Conservation (phyloP, 1,140 invertebrate genomes). For the Zaprionus vittiger region DNA sequence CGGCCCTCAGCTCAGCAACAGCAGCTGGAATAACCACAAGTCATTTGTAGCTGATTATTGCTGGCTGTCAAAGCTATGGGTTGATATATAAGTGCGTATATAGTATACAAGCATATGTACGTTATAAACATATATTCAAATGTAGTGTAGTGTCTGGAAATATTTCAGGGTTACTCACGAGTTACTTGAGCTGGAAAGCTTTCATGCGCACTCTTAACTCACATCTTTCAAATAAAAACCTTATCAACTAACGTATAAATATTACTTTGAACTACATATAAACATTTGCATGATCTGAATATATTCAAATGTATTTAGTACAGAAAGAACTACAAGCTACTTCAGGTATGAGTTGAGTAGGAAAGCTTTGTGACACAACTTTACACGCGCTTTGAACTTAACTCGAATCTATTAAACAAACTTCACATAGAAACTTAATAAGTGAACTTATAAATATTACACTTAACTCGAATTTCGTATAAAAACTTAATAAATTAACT, state of each 20-base stretch:
- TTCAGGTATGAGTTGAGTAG: not conserved
- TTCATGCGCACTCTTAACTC: not conserved
- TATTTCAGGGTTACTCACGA: constrained; percentile 12
- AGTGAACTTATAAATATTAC: not conserved
- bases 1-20: constrained; percentile 28
- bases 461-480: not conserved
- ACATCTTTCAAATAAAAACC: not conserved
- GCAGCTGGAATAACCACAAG: constrained; percentile 46
- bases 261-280: not conserved
- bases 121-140: not conserved
- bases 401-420: not conserved
- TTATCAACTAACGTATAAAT: not conserved
- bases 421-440: not conserved
- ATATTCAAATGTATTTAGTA: not conserved
- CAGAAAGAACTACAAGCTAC: constrained; percentile 8
- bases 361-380: not conserved
- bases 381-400: not conserved
- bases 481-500: not conserved
- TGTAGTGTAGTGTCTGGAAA: not conserved
- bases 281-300: not conserved
- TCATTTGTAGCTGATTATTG: constrained; percentile 66
- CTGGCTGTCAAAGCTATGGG: constrained; percentile 40
- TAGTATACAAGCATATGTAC: not conserved
- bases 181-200: not conserved
- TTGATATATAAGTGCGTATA: constrained; percentile 17